Evolutionary conservation across 2,888 invertebrate species (phyloP).

Genomic region (Scaptomyza tumidula): DNA sequence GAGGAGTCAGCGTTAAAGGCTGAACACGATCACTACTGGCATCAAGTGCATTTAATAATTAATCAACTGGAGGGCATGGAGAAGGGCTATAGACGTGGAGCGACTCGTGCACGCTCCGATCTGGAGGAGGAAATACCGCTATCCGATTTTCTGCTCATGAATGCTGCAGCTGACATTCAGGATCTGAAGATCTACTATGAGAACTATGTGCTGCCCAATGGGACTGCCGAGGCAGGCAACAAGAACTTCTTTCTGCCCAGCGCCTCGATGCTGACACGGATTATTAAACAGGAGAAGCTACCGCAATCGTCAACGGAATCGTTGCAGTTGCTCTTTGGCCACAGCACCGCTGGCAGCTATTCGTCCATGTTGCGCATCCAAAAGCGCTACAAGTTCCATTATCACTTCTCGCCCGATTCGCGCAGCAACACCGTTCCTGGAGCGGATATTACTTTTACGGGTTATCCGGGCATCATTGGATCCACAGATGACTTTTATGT

Average conservation of each 20-base stretch:
- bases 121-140: constrained; percentile 87
- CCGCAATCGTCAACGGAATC: constrained; percentile 79
- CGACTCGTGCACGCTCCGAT: constrained; percentile 87
- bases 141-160: constrained; percentile 90
- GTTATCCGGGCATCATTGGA: constrained; percentile 92
- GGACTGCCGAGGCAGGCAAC: constrained; percentile 69
- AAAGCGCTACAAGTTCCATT: constrained; percentile 93
- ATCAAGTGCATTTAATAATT: constrained; percentile 92
- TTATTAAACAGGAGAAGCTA: constrained; percentile 65
- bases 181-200: constrained; percentile 85
- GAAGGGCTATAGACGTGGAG: constrained; percentile 90
- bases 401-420: constrained; percentile 86
- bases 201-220: constrained; percentile 80
- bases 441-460: constrained; percentile 90
- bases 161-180: constrained; percentile 90
- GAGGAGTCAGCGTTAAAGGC: constrained; percentile 88
- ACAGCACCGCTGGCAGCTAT: constrained; percentile 93
- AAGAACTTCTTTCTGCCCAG: constrained; percentile 87
- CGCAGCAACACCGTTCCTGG: constrained; percentile 87
- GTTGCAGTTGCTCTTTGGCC: constrained; percentile 89
- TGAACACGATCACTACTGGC: constrained; percentile 89
- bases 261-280: constrained; percentile 83
- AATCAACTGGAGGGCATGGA: constrained; percentile 91
- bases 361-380: constrained; percentile 92
- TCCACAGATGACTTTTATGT: constrained; percentile 94